Evolutionary conservation across 2,113 vertebrate genomes (phyloP).

Genomic region (Erpornis zantholeuca): DNA sequence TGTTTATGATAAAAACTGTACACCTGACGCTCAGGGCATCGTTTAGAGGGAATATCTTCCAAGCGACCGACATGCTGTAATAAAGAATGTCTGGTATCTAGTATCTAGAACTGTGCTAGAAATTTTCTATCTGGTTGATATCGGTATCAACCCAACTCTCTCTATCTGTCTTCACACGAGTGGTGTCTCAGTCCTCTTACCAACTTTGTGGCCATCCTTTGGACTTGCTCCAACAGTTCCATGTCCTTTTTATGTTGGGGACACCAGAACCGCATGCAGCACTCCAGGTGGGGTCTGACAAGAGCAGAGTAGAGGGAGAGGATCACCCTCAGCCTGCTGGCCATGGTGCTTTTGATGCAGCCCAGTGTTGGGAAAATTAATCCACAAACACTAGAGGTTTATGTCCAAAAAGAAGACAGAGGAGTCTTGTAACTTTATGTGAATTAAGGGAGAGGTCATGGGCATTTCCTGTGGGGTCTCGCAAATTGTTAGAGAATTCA

Average conservation of each 20-base stretch:
- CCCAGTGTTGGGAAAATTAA: too few species aligned
- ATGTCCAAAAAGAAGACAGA: too few species aligned
- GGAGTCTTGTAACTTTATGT: too few species aligned
- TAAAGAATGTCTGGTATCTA: neutral
- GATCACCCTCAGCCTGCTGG: neutral
- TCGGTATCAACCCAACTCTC: accelerated
- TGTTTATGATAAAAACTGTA: neutral
- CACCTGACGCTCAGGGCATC: accelerated
- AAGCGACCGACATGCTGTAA: neutral
- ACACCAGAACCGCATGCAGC: neutral
- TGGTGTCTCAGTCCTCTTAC: neutral
- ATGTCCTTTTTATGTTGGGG: neutral
- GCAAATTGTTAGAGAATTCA: too few species aligned
- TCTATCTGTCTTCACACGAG: neutral
- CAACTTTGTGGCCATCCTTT: neutral
- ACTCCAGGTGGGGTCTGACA: neutral
- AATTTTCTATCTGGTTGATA: neutral
- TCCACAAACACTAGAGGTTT: too few species aligned
- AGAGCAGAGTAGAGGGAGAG: neutral
- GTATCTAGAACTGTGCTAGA: neutral
- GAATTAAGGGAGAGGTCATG: too few species aligned
- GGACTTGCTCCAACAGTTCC: neutral
- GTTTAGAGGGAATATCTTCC: neutral
- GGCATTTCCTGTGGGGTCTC: too few species aligned
- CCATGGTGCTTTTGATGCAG: neutral